Base-by-base conservation (phyloP, 2,113 vertebrate species). In the Pardalotus punctatus region DNA sequence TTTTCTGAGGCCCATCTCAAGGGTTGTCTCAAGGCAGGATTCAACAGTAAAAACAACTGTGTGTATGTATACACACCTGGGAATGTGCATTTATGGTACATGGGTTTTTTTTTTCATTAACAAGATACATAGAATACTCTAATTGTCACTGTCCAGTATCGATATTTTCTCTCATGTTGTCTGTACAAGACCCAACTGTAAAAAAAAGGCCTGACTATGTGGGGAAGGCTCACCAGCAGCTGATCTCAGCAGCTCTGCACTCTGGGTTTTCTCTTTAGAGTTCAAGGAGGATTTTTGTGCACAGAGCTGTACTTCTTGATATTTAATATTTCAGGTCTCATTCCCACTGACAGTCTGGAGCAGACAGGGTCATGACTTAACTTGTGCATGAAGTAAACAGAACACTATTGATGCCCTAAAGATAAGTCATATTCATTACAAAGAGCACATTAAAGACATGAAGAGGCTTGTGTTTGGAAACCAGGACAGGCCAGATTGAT, bases 351-450 rank as follows among this genome's bases (percentile, higher is more conserved):
- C 89, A 91, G 57, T 79, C 62, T 94, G 70, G 58, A 94, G 58
- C 89, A 91, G 91, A 81, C 40, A 5, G 45, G 81, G 86, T 95
- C 95, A 82, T 85, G 96, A 86, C 82, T 94, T 88, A 84, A 92
- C 77, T 89, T 93, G 93, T 89, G 48, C 40, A 10, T 72, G 81
- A 79, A 87, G 50, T 93, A 92, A 90, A 87, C 4, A 85, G 81
- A 84, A 57, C 70, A 43, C 18, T 81, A 20, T 33, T 90, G 86
- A 94, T 96, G 86, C 86, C 90, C 65, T 94, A 87, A 92, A 94
- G 86, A 96, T 95, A 96, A 93, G 60, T 64, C 74, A 89, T 93
- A 93, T 87, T 93, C 65, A 76, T 97, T 95, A 93, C 91, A 95
- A 81, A 85, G 94, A 77, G 64, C 67, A 90, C 93, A 80, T 91